Conservation (phyloP, 2,888 invertebrate genomes). For the Ophonus ardosiacus region DNA sequence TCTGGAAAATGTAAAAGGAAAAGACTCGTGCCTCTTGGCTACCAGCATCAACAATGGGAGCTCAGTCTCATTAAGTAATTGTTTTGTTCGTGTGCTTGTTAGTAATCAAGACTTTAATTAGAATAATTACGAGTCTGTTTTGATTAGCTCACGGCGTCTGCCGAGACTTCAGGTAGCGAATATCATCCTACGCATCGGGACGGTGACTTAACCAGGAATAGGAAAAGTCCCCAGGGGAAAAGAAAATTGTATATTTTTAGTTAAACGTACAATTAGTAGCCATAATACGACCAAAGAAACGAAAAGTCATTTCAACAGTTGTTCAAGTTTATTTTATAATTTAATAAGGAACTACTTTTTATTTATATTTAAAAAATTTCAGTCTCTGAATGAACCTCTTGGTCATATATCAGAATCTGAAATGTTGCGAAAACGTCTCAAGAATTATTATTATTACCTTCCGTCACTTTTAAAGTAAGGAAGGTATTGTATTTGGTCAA, state of each 20-base stretch:
- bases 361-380: too few relatives aligned
- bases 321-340: too few relatives aligned
- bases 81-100: slow-evolving; percentile 67
- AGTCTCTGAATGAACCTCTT: too few relatives aligned
- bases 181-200: neutral
- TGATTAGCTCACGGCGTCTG: slow-evolving; percentile 66
- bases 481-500: too few relatives aligned
- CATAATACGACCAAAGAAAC: neutral
- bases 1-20: slow-evolving; percentile 44
- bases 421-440: too few relatives aligned
- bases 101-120: slow-evolving; percentile 68
- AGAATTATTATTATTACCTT: too few relatives aligned
- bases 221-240: neutral
- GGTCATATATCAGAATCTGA: too few relatives aligned
- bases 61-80: slow-evolving; percentile 67
- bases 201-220: neutral
- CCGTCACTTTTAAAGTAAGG: too few relatives aligned
- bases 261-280: neutral
- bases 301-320: too few relatives aligned
- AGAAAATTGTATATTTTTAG: neutral
- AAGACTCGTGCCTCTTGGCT: slow-evolving; percentile 39
- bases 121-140: slow-evolving; percentile 69
- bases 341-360: too few relatives aligned
- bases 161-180: slow-evolving; percentile 34
- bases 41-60: slow-evolving; percentile 38